Conservation (phyloP, 64 coral and sea anemone species). For the Trachythela sp. region DNA sequence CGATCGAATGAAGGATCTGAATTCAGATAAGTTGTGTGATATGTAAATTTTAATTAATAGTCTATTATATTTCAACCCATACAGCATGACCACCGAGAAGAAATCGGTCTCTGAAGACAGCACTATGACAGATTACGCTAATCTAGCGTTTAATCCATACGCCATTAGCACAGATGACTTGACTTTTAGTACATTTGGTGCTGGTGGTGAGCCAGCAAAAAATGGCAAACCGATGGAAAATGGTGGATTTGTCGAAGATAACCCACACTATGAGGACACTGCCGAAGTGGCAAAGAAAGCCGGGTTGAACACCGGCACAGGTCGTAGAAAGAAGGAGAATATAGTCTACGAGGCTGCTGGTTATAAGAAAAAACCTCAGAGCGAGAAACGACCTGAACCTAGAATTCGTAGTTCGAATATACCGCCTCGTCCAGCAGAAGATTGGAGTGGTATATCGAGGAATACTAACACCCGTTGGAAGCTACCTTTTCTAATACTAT, state of each 20-base stretch:
- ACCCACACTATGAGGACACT: neutral
- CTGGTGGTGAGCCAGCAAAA: neutral
- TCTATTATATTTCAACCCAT: too few species aligned
- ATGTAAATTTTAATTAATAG: too few species aligned
- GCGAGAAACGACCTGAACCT: neutral
- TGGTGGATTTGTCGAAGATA: neutral
- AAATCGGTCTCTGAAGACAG: neutral
- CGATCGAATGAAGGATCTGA: too few species aligned
- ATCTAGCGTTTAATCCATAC: neutral
- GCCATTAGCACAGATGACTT: neutral
- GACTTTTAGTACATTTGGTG: neutral
- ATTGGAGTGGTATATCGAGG: neutral
- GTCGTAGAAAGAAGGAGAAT: neutral
- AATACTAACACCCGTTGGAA: neutral
- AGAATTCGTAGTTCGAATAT: neutral
- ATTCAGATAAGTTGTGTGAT: too few species aligned
- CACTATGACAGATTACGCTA: neutral
- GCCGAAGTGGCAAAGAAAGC: neutral
- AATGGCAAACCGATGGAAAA: neutral
- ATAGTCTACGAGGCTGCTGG: neutral
- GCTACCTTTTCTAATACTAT: neutral
- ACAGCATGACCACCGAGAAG: neutral
- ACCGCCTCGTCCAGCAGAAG: neutral
- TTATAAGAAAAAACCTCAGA: neutral
- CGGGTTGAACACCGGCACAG: neutral